phyloP scores from a whole-genome alignment of 2,888 invertebrate species.

The Platypus cylindrus region DNA sequence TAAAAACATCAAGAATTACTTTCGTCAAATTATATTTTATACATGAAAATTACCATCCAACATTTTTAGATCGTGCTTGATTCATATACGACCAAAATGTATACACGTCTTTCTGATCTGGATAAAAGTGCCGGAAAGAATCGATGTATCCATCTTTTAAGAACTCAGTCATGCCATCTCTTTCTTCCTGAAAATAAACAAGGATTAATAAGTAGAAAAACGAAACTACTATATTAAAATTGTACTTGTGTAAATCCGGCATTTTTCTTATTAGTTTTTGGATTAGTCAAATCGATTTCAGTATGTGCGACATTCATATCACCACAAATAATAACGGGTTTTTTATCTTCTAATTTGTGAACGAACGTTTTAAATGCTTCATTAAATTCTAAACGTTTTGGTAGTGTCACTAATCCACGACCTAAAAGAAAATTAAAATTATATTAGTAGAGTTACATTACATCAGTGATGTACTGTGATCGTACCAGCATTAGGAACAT shows the following conservation, averaged over 20 bases:
- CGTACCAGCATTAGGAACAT: conserved; percentile 84
- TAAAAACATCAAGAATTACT: conserved; percentile 22
- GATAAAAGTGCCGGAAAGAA: conserved; percentile 76
- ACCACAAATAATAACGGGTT: conserved; percentile 90
- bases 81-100: conserved; percentile 94
- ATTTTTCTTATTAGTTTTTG: conserved; percentile 80
- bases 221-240: not conserved
- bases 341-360: conserved; percentile 66
- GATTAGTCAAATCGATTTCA: conserved; percentile 92
- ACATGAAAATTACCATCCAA: conserved; percentile 66
- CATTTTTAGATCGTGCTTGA: conserved; percentile 76
- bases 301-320: conserved; percentile 96
- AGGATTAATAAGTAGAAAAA: not conserved
- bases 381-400: conserved; percentile 86
- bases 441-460: too few species aligned
- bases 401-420: conserved; percentile 70
- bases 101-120: conserved; percentile 69
- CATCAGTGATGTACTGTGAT: too few species aligned
- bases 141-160: conserved; percentile 76
- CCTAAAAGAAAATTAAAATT: conserved; percentile 38
- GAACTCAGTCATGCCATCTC: conserved; percentile 79
- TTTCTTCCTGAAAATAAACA: conserved; percentile 18
- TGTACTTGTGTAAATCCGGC: conserved; percentile 82
- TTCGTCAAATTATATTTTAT: not conserved
- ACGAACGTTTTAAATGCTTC: conserved; percentile 66